phyloP scores from a whole-genome alignment of 2,888 invertebrate genomes.

The Tenthredo scrophulariae region DNA sequence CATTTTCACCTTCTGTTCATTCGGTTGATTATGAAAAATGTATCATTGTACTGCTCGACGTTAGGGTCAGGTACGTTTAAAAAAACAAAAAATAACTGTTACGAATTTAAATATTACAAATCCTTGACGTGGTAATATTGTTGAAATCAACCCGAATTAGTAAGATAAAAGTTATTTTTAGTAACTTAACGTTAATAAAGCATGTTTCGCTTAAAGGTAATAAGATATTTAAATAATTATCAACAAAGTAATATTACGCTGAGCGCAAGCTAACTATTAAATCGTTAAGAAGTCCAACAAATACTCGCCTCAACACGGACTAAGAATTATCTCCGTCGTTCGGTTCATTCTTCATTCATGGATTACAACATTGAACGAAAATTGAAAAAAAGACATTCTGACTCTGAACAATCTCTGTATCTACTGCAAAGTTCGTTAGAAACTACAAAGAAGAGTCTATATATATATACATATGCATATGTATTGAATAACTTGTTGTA shows the following conservation, averaged over 20 bases:
- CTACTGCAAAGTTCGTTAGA: neutral
- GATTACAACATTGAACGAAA: neutral
- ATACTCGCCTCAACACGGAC: neutral
- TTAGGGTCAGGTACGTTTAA: constrained; percentile 76
- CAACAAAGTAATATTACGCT: constrained; percentile 35
- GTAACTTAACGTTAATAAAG: constrained; percentile 34
- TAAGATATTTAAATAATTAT: constrained; percentile 49
- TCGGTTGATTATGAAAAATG: constrained; percentile 52
- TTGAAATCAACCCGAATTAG: constrained; percentile 5
- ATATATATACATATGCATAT: neutral
- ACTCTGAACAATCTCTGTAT: neutral
- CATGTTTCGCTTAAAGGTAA: constrained; percentile 32
- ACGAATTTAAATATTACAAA: constrained; percentile 13
- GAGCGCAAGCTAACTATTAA: neutral
- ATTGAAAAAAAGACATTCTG: neutral
- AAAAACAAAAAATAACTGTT: constrained; percentile 60
- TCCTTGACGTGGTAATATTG: constrained; percentile 17
- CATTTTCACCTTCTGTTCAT: constrained; percentile 53
- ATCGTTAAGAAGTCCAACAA: neutral
- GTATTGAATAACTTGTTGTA: neutral
- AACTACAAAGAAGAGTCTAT: neutral
- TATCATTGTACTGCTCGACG: constrained; percentile 60
- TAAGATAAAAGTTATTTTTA: constrained; percentile 19
- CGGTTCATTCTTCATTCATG: neutral
- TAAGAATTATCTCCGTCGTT: neutral